A percentile compares a stretch with the other conserved stretches of the same genome.
These are phyloP conservation scores for Bellardia bayeri DNA, from an alignment of 2,888 invertebrate species.

Conservation along the genomic window DNA sequence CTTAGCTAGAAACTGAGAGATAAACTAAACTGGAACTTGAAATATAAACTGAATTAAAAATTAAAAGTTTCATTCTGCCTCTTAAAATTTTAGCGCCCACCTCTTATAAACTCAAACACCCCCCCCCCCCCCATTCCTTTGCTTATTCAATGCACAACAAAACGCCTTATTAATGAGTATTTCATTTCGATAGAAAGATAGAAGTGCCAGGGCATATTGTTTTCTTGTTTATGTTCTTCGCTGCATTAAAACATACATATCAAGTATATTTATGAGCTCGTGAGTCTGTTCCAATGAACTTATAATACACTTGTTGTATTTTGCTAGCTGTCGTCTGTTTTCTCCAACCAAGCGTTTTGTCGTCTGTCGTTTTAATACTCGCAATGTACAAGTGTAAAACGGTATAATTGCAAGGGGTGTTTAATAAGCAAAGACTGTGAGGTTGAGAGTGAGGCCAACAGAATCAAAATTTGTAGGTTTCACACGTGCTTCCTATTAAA, in stretches of 20 bases:
- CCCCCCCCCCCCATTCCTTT: too few species aligned
- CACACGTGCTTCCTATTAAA: constrained; percentile 83
- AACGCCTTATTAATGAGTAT: constrained; percentile 42
- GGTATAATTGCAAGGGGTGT: not conserved
- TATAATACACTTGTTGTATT: constrained; percentile 62
- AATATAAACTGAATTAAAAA: too few species aligned
- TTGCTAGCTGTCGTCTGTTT: constrained; percentile 48
- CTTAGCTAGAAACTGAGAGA: too few species aligned
- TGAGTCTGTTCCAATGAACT: constrained; percentile 8
- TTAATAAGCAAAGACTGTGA: not conserved
- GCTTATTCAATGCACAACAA: too few species aligned
- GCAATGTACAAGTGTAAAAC: not conserved
- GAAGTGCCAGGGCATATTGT: constrained; percentile 36
- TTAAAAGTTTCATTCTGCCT: too few species aligned
- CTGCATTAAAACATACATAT: not conserved
- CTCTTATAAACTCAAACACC: not conserved
- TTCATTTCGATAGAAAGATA: constrained; percentile 12
- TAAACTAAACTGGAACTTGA: too few species aligned
- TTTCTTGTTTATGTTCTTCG: constrained; percentile 50
- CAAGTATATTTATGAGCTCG: constrained; percentile 31
- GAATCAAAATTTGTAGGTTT: constrained; percentile 76
- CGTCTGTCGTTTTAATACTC: constrained; percentile 18
- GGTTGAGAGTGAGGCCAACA: not conserved
- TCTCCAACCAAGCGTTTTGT: not conserved
- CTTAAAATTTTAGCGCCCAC: not conserved